Conservation (phyloP, 2,113 vertebrate species). For the Oryzias celebensis region DNA sequence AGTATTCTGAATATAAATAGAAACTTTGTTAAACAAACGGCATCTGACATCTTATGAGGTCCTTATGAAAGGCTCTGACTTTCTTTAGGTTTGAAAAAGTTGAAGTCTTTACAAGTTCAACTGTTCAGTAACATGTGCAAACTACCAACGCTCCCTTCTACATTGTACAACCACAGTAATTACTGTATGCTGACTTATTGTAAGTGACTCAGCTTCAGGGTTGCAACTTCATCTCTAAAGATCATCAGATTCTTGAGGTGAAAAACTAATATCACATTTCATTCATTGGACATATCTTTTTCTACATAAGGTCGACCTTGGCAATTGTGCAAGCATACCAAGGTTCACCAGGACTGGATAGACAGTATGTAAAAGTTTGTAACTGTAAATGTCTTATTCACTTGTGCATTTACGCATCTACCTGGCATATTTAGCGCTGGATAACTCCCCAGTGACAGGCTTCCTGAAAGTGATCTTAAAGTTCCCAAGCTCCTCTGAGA, state of each 20-base stretch:
- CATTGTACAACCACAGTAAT: conserved; percentile 42
- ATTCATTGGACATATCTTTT: no score
- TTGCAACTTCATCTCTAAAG: no score
- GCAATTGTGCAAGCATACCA: no score
- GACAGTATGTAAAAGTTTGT: no score
- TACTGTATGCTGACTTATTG: no score
- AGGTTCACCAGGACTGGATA: no score
- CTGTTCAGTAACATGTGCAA: background rate
- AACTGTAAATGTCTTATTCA: background rate
- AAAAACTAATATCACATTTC: no score
- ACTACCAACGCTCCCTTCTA: conserved; percentile 1
- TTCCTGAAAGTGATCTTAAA: conserved; percentile 87
- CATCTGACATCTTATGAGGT: background rate
- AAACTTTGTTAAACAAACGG: conserved; percentile 7
- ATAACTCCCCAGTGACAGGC: conserved; percentile 73
- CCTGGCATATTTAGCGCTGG: conserved; percentile 81
- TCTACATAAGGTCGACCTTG: no score
- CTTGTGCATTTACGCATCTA: conserved; percentile 50
- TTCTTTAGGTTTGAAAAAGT: conserved; percentile 1
- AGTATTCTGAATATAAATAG: background rate
- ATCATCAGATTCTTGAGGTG: no score
- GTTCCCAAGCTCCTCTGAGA: conserved; percentile 84
- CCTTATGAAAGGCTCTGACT: background rate
- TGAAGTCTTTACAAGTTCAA: background rate
- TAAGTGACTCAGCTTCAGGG: no score